These are phyloP conservation scores for Noturus placidus DNA, from an alignment of 2,113 vertebrate species.

Conservation along the genomic window DNA sequence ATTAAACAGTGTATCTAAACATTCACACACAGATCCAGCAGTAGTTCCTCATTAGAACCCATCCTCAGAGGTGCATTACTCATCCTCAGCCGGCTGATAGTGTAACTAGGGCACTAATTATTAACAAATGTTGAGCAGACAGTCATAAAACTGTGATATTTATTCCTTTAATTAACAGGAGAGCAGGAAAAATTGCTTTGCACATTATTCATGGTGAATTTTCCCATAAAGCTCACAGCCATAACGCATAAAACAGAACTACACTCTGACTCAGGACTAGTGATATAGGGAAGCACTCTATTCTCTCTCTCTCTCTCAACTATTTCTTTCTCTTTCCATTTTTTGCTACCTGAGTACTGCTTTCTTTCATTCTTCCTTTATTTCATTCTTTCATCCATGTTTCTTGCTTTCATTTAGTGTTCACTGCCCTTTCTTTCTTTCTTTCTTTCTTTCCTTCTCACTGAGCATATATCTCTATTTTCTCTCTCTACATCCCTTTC, in stretches of 20 bases:
- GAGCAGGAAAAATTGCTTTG: background rate
- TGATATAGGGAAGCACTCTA: background rate
- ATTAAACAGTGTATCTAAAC: constrained; percentile 13
- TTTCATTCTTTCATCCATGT: background rate
- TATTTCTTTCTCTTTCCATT: background rate
- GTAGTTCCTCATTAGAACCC: background rate
- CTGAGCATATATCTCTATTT: background rate
- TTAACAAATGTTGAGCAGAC: constrained; percentile 30
- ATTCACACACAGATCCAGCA: background rate
- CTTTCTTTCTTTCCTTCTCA: background rate
- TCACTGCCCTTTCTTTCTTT: background rate
- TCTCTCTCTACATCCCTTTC: too few relatives aligned
- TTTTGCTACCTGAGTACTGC: background rate
- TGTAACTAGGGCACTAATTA: constrained; percentile 23
- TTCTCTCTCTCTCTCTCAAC: background rate
- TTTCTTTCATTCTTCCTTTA: background rate
- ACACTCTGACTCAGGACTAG: background rate
- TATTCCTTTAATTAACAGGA: constrained; percentile 30
- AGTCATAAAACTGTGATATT: constrained; percentile 16
- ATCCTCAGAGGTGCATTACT: background rate
- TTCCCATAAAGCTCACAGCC: background rate
- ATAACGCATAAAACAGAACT: background rate
- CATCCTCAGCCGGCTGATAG: background rate
- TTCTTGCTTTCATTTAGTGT: background rate
- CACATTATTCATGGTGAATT: constrained; percentile 11